Base-by-base conservation (phyloP, 2,113 vertebrate genomes). In the Passer domesticus region DNA sequence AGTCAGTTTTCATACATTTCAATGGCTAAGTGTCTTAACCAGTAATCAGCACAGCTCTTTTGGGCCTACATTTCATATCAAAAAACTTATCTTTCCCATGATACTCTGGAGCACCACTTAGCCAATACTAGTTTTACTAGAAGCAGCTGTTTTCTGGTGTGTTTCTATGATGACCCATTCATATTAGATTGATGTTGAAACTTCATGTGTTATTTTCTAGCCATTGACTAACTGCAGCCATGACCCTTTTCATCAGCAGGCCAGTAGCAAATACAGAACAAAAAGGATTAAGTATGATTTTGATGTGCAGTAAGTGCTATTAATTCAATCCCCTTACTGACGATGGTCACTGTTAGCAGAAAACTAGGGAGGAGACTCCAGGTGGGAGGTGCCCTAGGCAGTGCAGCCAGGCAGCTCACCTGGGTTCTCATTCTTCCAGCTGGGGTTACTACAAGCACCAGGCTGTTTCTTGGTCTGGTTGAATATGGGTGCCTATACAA, bases 401-500 rank as follows among this genome's bases (percentile, higher is more conserved):
- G n/a, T 0, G 4, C 4, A 60, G 30, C 11, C 4, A 28, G 12
- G 44, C 63, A 80, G 25, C 16, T 46, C 28, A 27, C 28, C 30
- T 1, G 3, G 10, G 12, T 4, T 53, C 59, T 6, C 3, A 1
- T 44, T 49, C 33, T 70, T 44, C 28, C 39, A 68, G 39, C 35
- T 72, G 27, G 31, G 13, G 3, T 59, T 68, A 33, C 59, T 58
- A 10, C 20, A 70, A 33, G 9, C 47, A 82, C 21, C 47, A 60
- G 37, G 6, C 58, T 24, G 11, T 28, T 78, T 52, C 64, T 28
- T 39, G 22, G 67, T 46, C 37, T 27, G 12, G 1, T 6, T 62
- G 13, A 60, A 41, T 4, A 15, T 0, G 3, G 24, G 33, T 5
- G 10, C 15, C 52, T 15, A 6, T 3, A 14, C 9, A 72, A 23